A percentile compares a stretch with the other conserved stretches of the same genome.
Conservation (phyloP, 2,888 invertebrate genomes). For the Lydus trimaculatus region DNA sequence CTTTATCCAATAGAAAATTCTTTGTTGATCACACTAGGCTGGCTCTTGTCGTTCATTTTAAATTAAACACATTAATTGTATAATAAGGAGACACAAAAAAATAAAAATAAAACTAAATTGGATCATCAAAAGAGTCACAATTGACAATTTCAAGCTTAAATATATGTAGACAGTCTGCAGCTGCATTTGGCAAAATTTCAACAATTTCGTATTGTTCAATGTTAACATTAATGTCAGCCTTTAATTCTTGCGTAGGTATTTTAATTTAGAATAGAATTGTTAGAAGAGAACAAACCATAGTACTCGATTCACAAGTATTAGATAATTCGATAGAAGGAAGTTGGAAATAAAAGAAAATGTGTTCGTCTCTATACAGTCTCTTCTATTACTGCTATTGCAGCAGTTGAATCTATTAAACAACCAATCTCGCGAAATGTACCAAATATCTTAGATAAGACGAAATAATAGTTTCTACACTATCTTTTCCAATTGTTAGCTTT, state of each 20-base stretch:
- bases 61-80: not conserved
- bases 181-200: constrained; percentile 8
- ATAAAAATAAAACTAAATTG: not conserved
- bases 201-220: not conserved
- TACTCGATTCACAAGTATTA: not conserved
- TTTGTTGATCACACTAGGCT: not conserved
- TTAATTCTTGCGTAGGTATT: constrained; percentile 4
- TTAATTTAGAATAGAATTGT: constrained; percentile 4
- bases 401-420: constrained; percentile 4
- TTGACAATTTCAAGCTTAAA: not conserved
- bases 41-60: not conserved
- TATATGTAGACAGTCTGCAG: not conserved
- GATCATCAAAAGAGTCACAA: not conserved
- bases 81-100: not conserved
- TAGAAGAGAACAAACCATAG: not conserved
- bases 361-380: not conserved
- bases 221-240: constrained; percentile 4
- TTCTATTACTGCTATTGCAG: not conserved
- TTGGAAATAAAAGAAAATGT: not conserved
- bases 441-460: not conserved
- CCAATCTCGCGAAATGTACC: not conserved
- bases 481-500: too few relatives aligned
- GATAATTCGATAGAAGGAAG: not conserved
- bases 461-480: not conserved
- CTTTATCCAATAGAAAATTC: not conserved